Base-by-base conservation (phyloP, 2,113 vertebrate species). In the mouse (Mus musculus) region DNA sequence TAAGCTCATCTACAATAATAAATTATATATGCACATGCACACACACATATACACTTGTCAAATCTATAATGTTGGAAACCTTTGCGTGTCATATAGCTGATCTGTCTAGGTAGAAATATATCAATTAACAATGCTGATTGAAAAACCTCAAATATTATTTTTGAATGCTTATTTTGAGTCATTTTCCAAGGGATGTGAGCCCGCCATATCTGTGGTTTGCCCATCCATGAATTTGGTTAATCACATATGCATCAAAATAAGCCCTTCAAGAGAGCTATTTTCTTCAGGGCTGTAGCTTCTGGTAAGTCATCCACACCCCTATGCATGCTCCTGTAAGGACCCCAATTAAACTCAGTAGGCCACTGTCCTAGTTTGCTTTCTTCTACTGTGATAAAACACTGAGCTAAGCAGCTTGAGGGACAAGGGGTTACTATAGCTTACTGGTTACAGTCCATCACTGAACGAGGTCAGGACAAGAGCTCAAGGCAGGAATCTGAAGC, bases 171-270 rank as follows among this genome's bases (percentile, higher is more conserved):
- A 20, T 84, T 67, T 49, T 86, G 12, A 93, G 69, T 54, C 19
- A 84, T 76, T 91, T 95, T 92, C 16, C 54, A 90, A 95, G 36
- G 49, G 80, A 76, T 0, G 46, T 90, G n/a, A 95, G 1, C 30
- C 30, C 54, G 63, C 39, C 28, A 36, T 49, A 17, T 92, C 16
- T 54, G 19, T 61, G n/a, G n/a, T 28, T 46, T 84, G 11, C 11
- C 4, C 28, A 5, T 20, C 52, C 39, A 63, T n/a, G 39, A 63
- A 61, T 49, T 49, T 42, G 46, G 17, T 6, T 42, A 84, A 26
- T 36, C 49, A 59, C 20, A 20, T 9, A 49, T 75, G 33, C 4
- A 49, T 84, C 30, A 63, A n/a, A 73, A 85, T n/a, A 24, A 75
- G 17, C 56, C 42, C 12, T 2, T 75, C 26, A 52, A 77, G 42